Conservation (phyloP, 2,888 invertebrate species). For the Trachelus iudaicus region DNA sequence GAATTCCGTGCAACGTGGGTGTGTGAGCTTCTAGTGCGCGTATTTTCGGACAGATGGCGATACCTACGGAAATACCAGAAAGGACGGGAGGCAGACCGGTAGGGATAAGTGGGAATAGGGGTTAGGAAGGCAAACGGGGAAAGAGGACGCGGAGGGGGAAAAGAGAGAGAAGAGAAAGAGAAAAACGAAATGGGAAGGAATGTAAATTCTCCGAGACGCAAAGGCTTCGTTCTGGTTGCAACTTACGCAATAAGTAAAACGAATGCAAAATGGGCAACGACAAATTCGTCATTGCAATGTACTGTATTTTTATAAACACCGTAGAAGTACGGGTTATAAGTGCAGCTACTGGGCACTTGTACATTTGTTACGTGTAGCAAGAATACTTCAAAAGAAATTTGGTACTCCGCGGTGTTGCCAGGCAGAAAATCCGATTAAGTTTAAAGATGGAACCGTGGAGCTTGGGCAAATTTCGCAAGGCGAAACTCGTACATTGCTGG, state of each 20-base stretch:
- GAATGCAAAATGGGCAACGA: background rate
- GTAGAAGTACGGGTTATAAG: background rate
- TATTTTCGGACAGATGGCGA: background rate
- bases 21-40: background rate
- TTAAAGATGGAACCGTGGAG: background rate
- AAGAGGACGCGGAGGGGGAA: too few relatives aligned
- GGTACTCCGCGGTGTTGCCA: background rate
- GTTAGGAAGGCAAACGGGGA: background rate
- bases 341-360: background rate
- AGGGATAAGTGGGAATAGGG: background rate
- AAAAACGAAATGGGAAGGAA: background rate
- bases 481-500: background rate
- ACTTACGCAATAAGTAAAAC: background rate
- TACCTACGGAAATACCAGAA: background rate
- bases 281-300: background rate
- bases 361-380: background rate
- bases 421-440: background rate
- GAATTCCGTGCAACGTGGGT: conserved; percentile 13
- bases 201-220: background rate
- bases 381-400: background rate
- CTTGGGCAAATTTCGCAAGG: background rate
- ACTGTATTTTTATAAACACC: background rate
- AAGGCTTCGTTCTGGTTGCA: background rate
- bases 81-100: background rate
- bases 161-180: too few relatives aligned